These are phyloP conservation scores for Harlomillsia oculata DNA, from an alignment of 1,140 invertebrate genomes.

Conservation along the genomic window DNA sequence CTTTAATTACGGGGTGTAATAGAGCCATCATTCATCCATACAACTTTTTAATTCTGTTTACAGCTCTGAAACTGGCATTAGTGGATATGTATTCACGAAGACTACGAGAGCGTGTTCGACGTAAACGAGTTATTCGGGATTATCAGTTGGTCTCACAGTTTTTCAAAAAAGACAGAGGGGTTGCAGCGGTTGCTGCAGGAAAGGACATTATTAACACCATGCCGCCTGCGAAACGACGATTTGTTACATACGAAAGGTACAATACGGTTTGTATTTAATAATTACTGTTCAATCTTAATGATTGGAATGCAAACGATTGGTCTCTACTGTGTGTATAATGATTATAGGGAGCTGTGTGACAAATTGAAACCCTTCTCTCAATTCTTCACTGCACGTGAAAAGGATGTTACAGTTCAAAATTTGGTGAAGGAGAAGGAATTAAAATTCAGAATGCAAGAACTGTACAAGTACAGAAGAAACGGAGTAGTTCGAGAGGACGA, in stretches of 20 bases:
- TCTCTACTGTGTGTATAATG: too few relatives aligned
- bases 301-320: too few relatives aligned
- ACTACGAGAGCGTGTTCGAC: conserved; percentile 69
- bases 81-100: conserved; percentile 82
- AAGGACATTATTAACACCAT: conserved; percentile 41
- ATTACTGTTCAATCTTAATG: too few relatives aligned
- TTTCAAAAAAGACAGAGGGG: conserved; percentile 46
- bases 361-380: conserved; percentile 73
- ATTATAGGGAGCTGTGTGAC: conserved; percentile 49
- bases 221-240: conserved; percentile 50
- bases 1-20: conserved; percentile 1
- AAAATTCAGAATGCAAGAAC: conserved; percentile 65
- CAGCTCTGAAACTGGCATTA: conserved; percentile 59
- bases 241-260: conserved; percentile 53
- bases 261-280: conserved; percentile 35
- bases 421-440: conserved; percentile 74
- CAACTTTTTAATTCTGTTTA: conserved; percentile 20
- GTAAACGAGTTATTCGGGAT: conserved; percentile 77
- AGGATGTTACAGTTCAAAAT: conserved; percentile 60
- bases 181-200: conserved; percentile 38
- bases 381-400: conserved; percentile 73
- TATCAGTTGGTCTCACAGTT: conserved; percentile 74
- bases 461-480: conserved; percentile 68
- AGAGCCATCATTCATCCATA: too few relatives aligned
- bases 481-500: conserved; percentile 47